These are phyloP conservation scores for Sphaeridia pumilis DNA, from an alignment of 2,888 invertebrate species.

Conservation along the genomic window DNA sequence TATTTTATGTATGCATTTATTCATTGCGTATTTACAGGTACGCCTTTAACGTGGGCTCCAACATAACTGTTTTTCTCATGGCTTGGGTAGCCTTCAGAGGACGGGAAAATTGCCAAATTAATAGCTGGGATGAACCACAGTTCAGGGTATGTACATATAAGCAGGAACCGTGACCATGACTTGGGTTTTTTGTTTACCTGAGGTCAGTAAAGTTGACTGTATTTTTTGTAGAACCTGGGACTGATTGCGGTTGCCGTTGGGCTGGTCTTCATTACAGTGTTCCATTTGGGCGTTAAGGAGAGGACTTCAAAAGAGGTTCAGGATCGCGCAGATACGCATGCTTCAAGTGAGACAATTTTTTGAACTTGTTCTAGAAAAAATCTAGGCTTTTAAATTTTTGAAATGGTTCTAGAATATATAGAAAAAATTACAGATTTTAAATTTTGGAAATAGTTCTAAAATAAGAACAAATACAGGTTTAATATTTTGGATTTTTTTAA, in stretches of 20 bases:
- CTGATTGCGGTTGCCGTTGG: constrained; percentile 57
- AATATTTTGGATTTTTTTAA: neutral
- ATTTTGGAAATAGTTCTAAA: no score
- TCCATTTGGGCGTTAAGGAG: constrained; percentile 60
- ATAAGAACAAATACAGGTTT: neutral
- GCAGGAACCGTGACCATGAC: neutral
- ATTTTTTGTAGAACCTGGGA: constrained; percentile 46
- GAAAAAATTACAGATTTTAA: no score
- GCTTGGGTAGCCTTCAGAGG: constrained; percentile 60
- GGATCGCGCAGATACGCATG: neutral
- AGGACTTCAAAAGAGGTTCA: neutral
- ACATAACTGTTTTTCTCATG: constrained; percentile 66
- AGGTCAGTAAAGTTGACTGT: no score
- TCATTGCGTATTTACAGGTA: constrained; percentile 47
- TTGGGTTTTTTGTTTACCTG: neutral
- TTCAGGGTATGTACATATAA: constrained; percentile 44
- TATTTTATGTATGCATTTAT: neutral
- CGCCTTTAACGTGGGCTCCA: constrained; percentile 77
- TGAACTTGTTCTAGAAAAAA: neutral
- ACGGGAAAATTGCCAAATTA: constrained; percentile 50
- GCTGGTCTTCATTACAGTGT: constrained; percentile 52
- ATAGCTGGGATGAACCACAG: constrained; percentile 53
- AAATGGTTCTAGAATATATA: no score
- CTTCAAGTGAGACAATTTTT: neutral
- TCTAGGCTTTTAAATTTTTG: neutral